These are phyloP conservation scores for Geotrupes spiniger DNA, from an alignment of 2,888 invertebrate genomes.

Conservation along the genomic window DNA sequence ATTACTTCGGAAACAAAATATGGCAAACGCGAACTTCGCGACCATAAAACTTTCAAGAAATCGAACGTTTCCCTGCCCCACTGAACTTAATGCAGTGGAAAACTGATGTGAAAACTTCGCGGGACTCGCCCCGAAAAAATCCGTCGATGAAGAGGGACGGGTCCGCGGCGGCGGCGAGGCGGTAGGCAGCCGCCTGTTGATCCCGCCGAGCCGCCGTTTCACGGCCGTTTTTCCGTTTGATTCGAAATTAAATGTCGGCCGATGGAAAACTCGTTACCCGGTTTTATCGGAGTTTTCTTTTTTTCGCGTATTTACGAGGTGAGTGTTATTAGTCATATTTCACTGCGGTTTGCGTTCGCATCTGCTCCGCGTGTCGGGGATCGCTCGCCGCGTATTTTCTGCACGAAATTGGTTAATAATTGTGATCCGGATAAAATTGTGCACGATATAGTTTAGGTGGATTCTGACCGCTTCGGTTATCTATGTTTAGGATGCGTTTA, in stretches of 20 bases:
- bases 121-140: conserved; percentile 1
- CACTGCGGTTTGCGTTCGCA: not conserved
- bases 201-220: not conserved
- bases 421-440: too few relatives aligned
- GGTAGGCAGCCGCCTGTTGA: conserved; percentile 5
- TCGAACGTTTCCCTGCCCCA: not conserved
- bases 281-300: not conserved
- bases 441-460: too few relatives aligned
- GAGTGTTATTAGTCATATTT: not conserved
- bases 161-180: not conserved
- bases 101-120: conserved; percentile 6
- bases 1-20: too few relatives aligned
- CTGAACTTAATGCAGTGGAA: conserved; percentile 3
- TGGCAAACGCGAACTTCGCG: too few relatives aligned
- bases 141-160: conserved; percentile 2
- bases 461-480: too few relatives aligned
- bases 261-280: conserved; percentile 5
- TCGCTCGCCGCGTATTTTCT: too few relatives aligned
- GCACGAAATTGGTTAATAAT: too few relatives aligned
- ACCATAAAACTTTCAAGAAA: conserved; percentile 5
- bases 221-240: not conserved
- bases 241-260: conserved; percentile 4
- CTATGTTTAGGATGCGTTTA: too few relatives aligned
- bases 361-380: too few relatives aligned
- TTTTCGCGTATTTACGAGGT: conserved; percentile 4